phyloP scores from a whole-genome alignment of 2,797 vertebrate genomes.

The Acanthiza pusilla region DNA sequence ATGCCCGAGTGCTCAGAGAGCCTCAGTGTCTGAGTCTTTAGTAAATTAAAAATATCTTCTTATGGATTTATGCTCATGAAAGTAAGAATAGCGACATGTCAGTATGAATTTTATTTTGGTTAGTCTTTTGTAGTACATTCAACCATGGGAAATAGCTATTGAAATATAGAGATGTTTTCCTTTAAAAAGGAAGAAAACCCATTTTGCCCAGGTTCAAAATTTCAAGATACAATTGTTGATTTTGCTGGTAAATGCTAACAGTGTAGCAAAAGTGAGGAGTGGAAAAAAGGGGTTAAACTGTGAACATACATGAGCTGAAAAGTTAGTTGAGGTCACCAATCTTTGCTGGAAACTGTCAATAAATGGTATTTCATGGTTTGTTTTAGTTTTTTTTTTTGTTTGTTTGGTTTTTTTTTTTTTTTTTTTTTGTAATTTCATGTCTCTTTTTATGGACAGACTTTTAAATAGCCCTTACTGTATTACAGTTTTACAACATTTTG shows the following conservation, averaged over 20 bases:
- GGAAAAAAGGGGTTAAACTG: background rate
- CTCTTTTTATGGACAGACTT: background rate
- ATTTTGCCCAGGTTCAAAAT: background rate
- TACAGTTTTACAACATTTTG: background rate
- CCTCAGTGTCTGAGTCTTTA: background rate
- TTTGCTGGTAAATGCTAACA: background rate
- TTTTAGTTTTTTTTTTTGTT: too few relatives aligned
- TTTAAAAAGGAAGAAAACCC: background rate
- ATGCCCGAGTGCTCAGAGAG: background rate
- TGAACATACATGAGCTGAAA: background rate
- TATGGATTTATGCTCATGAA: background rate
- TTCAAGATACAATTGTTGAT: background rate
- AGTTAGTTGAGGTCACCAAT: background rate
- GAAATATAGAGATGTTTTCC: background rate
- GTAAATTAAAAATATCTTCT: background rate
- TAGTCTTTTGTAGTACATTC: background rate
- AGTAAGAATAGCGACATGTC: background rate
- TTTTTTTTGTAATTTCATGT: rapidly evolving
- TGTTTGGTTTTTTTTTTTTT: too few relatives aligned
- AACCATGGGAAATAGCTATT: background rate
- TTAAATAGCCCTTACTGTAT: background rate
- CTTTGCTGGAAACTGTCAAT: background rate
- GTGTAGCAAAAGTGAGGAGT: background rate
- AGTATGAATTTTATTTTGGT: background rate
- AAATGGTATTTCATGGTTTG: background rate